These are phyloP conservation scores for Eremobia ochroleuca DNA, from an alignment of 2,888 invertebrate genomes.

Conservation along the genomic window DNA sequence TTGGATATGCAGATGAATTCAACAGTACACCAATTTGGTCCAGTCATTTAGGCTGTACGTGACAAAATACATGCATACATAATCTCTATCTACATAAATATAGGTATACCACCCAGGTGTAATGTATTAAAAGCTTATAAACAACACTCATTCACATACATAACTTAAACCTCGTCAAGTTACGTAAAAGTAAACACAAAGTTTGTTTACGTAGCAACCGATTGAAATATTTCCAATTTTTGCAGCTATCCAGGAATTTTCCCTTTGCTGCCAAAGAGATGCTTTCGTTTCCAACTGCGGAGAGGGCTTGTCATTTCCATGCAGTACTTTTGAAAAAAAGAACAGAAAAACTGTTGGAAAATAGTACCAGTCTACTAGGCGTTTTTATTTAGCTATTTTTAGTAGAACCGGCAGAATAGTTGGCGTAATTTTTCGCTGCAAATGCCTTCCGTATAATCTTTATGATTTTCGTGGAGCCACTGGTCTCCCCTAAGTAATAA, in stretches of 20 bases:
- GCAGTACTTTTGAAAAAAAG: slow-evolving; percentile 13
- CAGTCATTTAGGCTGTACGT: slow-evolving; percentile 49
- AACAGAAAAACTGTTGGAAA: slow-evolving; percentile 17
- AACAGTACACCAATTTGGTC: slow-evolving; percentile 41
- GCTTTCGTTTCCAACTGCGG: slow-evolving; percentile 13
- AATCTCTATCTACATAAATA: slow-evolving; percentile 24
- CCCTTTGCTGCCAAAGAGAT: slow-evolving; percentile 23
- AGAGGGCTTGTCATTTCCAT: slow-evolving; percentile 29
- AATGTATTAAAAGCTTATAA: slow-evolving; percentile 42
- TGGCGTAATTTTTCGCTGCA: neutral
- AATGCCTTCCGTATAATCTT: neutral
- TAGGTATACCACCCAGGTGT: slow-evolving; percentile 49
- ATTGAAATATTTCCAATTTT: slow-evolving; percentile 20
- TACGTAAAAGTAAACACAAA: slow-evolving; percentile 28
- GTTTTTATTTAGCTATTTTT: slow-evolving; percentile 2
- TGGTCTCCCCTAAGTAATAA: slow-evolving; percentile 52
- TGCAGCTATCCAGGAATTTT: slow-evolving; percentile 19
- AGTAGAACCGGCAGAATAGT: slow-evolving; percentile 1
- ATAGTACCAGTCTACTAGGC: neutral
- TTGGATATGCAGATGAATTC: slow-evolving; percentile 57
- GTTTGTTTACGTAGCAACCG: slow-evolving; percentile 18
- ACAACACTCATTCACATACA: slow-evolving; percentile 38
- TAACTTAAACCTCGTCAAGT: slow-evolving; percentile 30
- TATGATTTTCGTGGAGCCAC: slow-evolving; percentile 36
- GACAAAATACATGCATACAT: slow-evolving; percentile 49